Evolutionary conservation across 2,888 invertebrate species (phyloP), one percentile per base, ranked within the genome.

Genomic region (Drosophila prolongata): DNA sequence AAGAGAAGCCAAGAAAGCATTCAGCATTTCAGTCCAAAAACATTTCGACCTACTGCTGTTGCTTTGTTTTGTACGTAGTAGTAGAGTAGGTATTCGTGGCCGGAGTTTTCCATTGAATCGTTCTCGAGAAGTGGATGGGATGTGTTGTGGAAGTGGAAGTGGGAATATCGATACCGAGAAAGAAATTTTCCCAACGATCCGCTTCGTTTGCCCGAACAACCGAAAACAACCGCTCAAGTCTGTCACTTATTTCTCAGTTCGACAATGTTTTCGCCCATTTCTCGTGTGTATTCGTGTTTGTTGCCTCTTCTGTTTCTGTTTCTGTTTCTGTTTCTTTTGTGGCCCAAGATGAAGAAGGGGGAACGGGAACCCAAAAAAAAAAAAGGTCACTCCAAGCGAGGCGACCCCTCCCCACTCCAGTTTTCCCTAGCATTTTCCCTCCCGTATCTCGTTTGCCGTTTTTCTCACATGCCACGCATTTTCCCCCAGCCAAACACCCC

Each of bases 381-480:
- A 87, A 89, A 89, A 87, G 89, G 87, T 80, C 86, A 46, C 65
- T 53, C 53, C 44, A 58, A 43, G 30, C 19, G 40, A 40, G 30
- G 19, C 58, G 30, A 40, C 16, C 55, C 34, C 57, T 24, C 34
- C 57, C 58, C 56, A 59, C 57, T 34, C 19, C 58, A 9, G 58
- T 53, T 58, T 40, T 38, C 44, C 50, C 19, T 35, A 30, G 47
- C 44, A 66, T 47, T 61, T 47, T 56, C 35, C 55, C 46, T 37
- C 27, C 50, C 62, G 73, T 50, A 64, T 69, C 59, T 70, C 65
- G 61, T 64, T 73, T 77, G 81, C 74, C 61, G 80, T 75, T 87
- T 84, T 75, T 81, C 89, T 79, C 87, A 87, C 87, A 85, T 87
- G 84, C 87, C 81, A 76, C 85, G 79, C 78, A 85, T 85, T 78